Base-by-base conservation (phyloP, 1,140 invertebrate species). In the Orius insidiosus region DNA sequence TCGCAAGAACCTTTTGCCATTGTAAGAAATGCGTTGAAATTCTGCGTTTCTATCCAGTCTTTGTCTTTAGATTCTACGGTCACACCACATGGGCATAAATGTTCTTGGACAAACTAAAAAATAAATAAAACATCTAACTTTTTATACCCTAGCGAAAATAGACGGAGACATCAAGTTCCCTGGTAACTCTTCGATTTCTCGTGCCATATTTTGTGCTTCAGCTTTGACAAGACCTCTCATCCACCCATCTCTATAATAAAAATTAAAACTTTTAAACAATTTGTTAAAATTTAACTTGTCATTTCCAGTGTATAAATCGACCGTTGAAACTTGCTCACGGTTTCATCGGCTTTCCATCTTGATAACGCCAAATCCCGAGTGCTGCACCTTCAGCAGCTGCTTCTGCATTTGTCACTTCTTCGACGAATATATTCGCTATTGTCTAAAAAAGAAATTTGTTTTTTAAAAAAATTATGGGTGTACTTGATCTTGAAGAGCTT, bases 91-190 rank as follows among this genome's bases (percentile, higher is more conserved):
- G 49, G 49, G 5, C 40, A 47, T n/a, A 53, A 19, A 5, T 32
- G 36, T n/a, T 56, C 52, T 11, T 52, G 49, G 16, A 55, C 53
- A 47, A 45, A 47, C 56, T 58, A 45, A 90, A 60, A 50, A n/a
- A 32, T n/a, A 15, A 13, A 40, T 40, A 16, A 40, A 13, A 5
- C 15, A 13, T 2, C 63, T 66, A 9, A 86, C 66, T 59, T 90
- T 89, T 63, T 93, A 86, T 0, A 79, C 76, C 41, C 80, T 68
- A 0, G 81, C 82, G 58, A 83, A 78, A 6, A 61, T 65, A 3
- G 67, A 70, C 1, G 89, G 89, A 2, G 87, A 90, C 67, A 93
- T 75, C 46, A 76, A 59, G 65, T 94, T 95, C 0, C 83, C 74
- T 1, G 89, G 87, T 9, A 77, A 76, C 59, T 93, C 87, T 56